These are phyloP conservation scores for Brachirus orientalis DNA, from an alignment of 2,113 vertebrate species.

Conservation along the genomic window DNA sequence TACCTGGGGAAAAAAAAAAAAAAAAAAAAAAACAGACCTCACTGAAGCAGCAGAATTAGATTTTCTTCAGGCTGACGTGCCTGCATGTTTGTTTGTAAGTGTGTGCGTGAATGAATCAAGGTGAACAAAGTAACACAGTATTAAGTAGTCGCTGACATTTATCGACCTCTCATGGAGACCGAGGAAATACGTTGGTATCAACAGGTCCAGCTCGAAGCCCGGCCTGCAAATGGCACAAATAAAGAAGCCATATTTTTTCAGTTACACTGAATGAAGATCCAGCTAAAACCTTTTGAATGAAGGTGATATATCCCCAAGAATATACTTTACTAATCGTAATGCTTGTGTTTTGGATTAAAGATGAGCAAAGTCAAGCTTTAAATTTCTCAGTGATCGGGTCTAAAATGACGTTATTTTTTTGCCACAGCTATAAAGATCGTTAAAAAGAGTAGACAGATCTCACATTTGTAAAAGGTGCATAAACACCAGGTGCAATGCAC, in stretches of 20 bases:
- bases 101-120: neutral
- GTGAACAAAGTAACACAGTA: neutral
- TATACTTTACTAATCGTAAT: conserved; percentile 19
- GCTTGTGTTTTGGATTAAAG: conserved; percentile 5
- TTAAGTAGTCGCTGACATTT: conserved; percentile 14
- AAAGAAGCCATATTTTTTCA: neutral
- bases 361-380: neutral
- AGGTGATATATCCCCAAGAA: neutral
- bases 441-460: no score
- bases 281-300: neutral
- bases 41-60: conserved; percentile 29
- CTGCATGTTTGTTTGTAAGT: neutral
- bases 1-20: conserved; percentile 33
- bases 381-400: neutral
- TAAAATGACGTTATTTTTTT: neutral
- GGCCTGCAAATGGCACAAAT: neutral
- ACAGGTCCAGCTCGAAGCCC: conserved; percentile 2
- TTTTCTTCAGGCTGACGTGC: conserved; percentile 24
- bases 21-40: conserved; percentile 22
- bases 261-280: conserved; percentile 12
- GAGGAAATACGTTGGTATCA: conserved; percentile 15
- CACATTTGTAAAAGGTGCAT: no score
- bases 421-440: neutral
- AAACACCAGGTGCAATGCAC: no score
- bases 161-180: neutral